Evolutionary conservation across 2,888 invertebrate species (phyloP).

Genomic region (Torymus aiolomorphi): DNA sequence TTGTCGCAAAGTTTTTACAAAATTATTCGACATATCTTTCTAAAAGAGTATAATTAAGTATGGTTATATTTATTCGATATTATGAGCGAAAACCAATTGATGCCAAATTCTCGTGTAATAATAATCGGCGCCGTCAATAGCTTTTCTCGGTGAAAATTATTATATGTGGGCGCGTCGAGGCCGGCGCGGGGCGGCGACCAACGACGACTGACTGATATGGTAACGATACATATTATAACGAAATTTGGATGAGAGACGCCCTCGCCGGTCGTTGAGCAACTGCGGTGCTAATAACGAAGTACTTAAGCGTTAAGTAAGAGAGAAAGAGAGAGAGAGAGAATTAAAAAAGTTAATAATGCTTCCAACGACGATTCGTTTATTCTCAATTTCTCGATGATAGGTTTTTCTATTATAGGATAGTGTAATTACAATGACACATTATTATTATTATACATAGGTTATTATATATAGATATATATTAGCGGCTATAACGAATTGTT

Average conservation of each 20-base stretch:
- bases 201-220: constrained; percentile 23
- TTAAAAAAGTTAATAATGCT: constrained; percentile 65
- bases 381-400: neutral
- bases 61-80: too few relatives aligned
- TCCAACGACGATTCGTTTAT: constrained; percentile 66
- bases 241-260: too few relatives aligned
- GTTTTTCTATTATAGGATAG: constrained; percentile 15
- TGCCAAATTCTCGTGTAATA: constrained; percentile 34
- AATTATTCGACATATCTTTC: too few relatives aligned
- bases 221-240: neutral
- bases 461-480: constrained; percentile 47
- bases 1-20: neutral
- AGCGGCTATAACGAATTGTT: constrained; percentile 66
- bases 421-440: neutral
- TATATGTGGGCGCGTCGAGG: too few relatives aligned
- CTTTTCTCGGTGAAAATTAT: constrained; percentile 17
- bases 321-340: constrained; percentile 35
- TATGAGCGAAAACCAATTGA: constrained; percentile 10
- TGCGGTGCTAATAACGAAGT: constrained; percentile 72
- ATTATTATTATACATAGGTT: constrained; percentile 38
- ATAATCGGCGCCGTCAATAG: constrained; percentile 27
- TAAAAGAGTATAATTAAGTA: too few relatives aligned
- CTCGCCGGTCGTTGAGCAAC: constrained; percentile 59
- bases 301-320: constrained; percentile 66
- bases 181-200: too few relatives aligned